phyloP scores from a whole-genome alignment of 2,113 vertebrate genomes.

The Epinephelus moara region DNA sequence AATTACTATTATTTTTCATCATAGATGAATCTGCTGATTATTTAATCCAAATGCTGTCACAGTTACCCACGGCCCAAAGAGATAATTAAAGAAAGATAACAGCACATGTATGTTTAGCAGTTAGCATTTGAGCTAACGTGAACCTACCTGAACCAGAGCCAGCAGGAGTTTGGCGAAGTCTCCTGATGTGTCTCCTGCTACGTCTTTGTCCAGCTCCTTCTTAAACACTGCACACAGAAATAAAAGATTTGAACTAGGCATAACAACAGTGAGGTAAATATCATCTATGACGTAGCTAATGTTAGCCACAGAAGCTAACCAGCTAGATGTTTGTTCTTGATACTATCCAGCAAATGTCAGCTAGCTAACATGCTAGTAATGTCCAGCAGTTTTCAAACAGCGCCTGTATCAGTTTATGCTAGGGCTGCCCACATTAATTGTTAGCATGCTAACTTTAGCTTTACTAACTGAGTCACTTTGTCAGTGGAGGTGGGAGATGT shows the following conservation, averaged over 20 bases:
- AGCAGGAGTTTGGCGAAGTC: slow-evolving; percentile 95
- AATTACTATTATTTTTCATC: too few species aligned
- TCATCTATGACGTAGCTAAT: not conserved
- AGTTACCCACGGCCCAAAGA: too few species aligned
- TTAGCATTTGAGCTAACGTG: not conserved
- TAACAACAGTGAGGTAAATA: too few species aligned
- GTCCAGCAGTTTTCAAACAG: too few species aligned
- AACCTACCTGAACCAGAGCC: slow-evolving; percentile 90
- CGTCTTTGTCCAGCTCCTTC: slow-evolving; percentile 96
- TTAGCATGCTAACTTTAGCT: too few species aligned
- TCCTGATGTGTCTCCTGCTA: slow-evolving; percentile 94
- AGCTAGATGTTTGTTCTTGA: not conserved
- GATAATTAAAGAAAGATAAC: too few species aligned
- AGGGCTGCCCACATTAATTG: too few species aligned
- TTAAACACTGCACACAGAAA: slow-evolving; percentile 89
- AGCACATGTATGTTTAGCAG: not conserved
- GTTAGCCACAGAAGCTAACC: not conserved
- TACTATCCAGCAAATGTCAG: not conserved
- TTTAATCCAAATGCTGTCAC: too few species aligned
- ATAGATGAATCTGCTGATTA: too few species aligned
- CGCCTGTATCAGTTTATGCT: too few species aligned
- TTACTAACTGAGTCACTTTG: too few species aligned
- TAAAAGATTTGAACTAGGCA: not conserved
- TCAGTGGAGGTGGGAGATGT: too few species aligned
- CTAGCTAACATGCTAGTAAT: not conserved